Evolutionary conservation across 2,888 invertebrate species (phyloP), one percentile per base, ranked within the genome.

Genomic region (Galeruca laticollis): DNA sequence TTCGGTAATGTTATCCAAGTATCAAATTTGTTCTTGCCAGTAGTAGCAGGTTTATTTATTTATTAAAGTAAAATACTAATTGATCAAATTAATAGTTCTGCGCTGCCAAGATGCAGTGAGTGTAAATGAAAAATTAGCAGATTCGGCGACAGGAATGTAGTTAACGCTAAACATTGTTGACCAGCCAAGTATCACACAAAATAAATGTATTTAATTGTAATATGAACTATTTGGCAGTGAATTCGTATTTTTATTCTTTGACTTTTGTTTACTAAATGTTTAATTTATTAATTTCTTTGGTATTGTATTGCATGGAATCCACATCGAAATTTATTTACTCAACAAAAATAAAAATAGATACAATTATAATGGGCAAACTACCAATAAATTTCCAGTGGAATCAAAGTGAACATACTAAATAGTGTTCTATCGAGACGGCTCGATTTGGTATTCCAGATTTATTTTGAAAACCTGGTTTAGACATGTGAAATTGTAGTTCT

Each of bases 41-140:
- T 47, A 47, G 18, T 6, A 47, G 15, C 9, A 47, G 15, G n/a
- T n/a, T n/a, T 10, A 15, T 31, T 26, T 43, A 54, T 52, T 40
- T 40, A 26, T 54, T 40, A 26, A 43, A 4, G 2, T 63, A 37
- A 37, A 49, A 54, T 43, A 21, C 11, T 51, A 51, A 51, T 52
- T 52, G 51, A 26, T 10, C 6, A 52, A 52, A 52, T 20, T 52
- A 52, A 52, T 52, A 20, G 51, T 52, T 52, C 2, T 6, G 10
- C 11, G 51, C 18, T 52, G 51, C 51, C 51, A 49, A 49, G 13
- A 49, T 9, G n/a, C 18, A 18, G 15, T 26, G 21, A 21, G 10
- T 52, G 52, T n/a, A 52, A 52, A 26, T 52, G 21, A 52, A 11
- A 26, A 52, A 52, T 26, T 21, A n/a, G 20, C 4, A 21, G 13